phyloP scores from a whole-genome alignment of 2,113 vertebrate species.

The Talpa occidentalis region DNA sequence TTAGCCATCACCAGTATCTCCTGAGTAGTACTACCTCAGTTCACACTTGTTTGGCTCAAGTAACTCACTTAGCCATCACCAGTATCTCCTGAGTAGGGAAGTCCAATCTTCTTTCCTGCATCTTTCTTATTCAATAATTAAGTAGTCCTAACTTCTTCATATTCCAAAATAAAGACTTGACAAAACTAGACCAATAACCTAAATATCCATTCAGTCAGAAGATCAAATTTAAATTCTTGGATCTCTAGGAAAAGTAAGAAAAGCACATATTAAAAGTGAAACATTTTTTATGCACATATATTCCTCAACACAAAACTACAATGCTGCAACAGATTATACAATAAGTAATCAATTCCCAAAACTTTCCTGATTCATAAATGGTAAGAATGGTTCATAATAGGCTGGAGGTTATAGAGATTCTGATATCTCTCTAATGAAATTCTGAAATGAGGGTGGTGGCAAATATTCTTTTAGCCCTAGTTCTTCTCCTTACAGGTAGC shows the following conservation, averaged over 20 bases:
- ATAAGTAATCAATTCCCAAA: neutral
- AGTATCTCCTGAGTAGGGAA: neutral
- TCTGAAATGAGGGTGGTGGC: accelerated
- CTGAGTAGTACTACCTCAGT: no score
- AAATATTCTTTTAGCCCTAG: neutral
- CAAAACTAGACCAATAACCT: neutral
- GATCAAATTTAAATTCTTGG: neutral
- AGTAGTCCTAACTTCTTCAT: neutral
- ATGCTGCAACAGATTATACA: neutral
- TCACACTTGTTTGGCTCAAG: neutral
- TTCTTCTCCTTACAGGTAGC: neutral
- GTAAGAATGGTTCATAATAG: neutral
- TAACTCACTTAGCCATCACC: neutral
- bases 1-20: neutral
- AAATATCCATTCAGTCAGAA: neutral
- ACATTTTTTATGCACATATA: neutral
- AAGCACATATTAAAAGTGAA: neutral
- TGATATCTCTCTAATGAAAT: no score
- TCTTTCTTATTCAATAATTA: neutral
- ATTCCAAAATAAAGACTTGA: neutral
- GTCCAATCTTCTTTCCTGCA: accelerated
- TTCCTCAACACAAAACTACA: neutral
- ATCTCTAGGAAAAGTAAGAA: neutral
- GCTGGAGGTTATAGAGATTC: neutral
- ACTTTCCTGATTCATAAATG: neutral